A percentile compares a stretch with the other conserved stretches of the same genome.
Evolutionary conservation across 2,888 invertebrate species (phyloP).

Genomic region (Beris morrisii): DNA sequence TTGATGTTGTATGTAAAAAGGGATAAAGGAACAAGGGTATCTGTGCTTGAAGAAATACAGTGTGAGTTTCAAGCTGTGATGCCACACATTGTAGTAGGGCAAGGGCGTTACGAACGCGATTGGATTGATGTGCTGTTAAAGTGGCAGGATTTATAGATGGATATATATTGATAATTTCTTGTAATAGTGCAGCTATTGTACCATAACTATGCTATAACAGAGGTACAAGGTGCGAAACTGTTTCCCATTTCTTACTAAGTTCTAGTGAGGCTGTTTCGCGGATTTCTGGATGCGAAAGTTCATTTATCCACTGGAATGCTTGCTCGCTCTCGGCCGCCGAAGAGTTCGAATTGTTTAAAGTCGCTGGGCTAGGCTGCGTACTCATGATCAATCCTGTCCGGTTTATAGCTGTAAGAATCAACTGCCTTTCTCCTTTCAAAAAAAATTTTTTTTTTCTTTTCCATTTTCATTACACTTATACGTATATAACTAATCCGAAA

Average conservation of each 20-base stretch:
- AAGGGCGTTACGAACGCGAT: constrained; percentile 97
- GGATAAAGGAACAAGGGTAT: constrained; percentile 98
- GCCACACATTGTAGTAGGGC: constrained; percentile 98
- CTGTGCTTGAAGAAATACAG: constrained; percentile 93
- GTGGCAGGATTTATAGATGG: constrained; percentile 98
- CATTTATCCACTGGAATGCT: constrained; percentile 56
- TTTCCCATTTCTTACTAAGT: constrained; percentile 75
- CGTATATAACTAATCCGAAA: too few relatives aligned
- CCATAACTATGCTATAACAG: constrained; percentile 99
- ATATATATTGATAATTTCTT: constrained; percentile 98
- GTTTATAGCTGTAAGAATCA: too few relatives aligned
- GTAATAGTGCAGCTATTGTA: constrained; percentile 84
- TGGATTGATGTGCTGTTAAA: constrained; percentile 96
- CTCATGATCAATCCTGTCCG: constrained; percentile 61
- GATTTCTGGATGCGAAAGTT: constrained; percentile 87
- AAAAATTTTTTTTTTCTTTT: too few relatives aligned
- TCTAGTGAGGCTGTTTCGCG: constrained; percentile 96
- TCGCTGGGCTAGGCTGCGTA: constrained; percentile 76
- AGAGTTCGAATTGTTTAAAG: constrained; percentile 60
- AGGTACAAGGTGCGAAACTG: constrained; percentile 94
- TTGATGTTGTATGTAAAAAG: constrained; percentile 97
- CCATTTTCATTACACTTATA: too few relatives aligned
- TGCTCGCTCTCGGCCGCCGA: constrained; percentile 76
- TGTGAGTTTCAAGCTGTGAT: constrained; percentile 97
- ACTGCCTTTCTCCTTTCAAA: too few relatives aligned